phyloP scores from a whole-genome alignment of 2,797 vertebrate genomes.

The Gymnopithys bicolor region DNA sequence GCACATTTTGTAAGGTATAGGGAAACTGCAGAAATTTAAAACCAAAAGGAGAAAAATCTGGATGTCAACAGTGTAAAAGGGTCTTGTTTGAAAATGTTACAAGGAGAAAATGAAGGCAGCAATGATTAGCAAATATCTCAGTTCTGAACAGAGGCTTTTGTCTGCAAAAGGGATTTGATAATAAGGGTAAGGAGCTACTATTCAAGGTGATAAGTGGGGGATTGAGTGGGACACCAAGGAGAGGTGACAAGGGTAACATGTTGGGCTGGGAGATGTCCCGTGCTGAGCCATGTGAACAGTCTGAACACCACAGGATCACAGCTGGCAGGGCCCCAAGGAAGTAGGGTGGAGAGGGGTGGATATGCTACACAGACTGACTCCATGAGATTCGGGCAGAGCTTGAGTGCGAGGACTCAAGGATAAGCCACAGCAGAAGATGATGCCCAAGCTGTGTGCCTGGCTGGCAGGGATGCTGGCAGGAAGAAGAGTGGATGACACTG shows the following conservation, averaged over 20 bases:
- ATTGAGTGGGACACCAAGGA: background rate
- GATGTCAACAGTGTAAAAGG: background rate
- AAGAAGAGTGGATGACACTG: background rate
- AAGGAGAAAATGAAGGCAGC: background rate
- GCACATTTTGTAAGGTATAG: background rate
- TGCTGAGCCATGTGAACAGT: background rate
- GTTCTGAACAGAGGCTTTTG: background rate
- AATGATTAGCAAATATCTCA: background rate
- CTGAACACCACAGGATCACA: background rate
- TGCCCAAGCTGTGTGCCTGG: background rate
- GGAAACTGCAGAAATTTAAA: background rate
- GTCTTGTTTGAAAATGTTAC: background rate
- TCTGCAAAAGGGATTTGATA: background rate
- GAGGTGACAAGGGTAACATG: background rate
- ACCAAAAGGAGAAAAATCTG: background rate
- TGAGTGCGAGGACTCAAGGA: background rate
- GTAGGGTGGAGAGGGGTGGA: too few relatives aligned
- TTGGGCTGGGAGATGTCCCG: rapidly evolving
- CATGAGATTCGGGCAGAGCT: background rate
- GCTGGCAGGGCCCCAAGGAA: rapidly evolving
- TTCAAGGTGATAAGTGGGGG: background rate
- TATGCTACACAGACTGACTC: rapidly evolving
- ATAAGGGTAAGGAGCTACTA: background rate
- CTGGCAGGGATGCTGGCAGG: background rate
- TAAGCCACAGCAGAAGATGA: background rate